A percentile compares a stretch with the other conserved stretches of the same genome.
These are phyloP conservation scores for Malaclemys terrapin DNA, from an alignment of 2,113 vertebrate species.

Conservation along the genomic window DNA sequence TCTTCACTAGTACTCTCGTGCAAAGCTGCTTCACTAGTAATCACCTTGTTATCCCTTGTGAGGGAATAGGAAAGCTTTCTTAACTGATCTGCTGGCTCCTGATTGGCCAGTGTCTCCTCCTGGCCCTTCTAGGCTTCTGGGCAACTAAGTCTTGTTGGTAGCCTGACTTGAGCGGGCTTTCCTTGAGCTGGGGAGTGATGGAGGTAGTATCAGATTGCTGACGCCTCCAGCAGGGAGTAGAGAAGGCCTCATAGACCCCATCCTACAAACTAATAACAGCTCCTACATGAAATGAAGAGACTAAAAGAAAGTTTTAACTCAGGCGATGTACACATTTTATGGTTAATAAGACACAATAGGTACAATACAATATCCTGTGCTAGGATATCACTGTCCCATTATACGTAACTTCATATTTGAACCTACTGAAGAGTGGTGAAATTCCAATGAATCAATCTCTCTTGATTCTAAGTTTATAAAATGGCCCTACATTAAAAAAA, in stretches of 20 bases:
- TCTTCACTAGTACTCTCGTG: background rate
- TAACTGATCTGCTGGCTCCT: background rate
- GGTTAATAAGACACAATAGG: background rate
- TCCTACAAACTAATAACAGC: background rate
- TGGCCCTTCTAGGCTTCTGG: background rate
- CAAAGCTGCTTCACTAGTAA: too few species aligned
- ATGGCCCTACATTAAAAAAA: background rate
- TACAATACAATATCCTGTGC: background rate
- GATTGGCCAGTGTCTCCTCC: background rate
- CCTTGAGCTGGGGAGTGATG: too few species aligned
- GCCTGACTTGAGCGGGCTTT: background rate
- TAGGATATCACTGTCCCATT: background rate
- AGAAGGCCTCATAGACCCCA: background rate
- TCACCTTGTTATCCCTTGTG: background rate
- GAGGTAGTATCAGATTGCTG: background rate
- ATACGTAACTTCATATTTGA: background rate
- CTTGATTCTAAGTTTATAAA: background rate
- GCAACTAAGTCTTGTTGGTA: background rate
- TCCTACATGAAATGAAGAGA: background rate
- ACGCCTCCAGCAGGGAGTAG: background rate
- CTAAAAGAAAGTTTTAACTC: background rate
- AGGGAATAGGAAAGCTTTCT: background rate
- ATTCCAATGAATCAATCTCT: background rate
- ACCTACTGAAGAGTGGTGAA: background rate
- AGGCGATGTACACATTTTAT: background rate